Percentiles rank a stretch among this genome's conserved stretches.
phyloP scores from a whole-genome alignment of 2,888 invertebrate species.

The Tolmerus cingulatus region DNA sequence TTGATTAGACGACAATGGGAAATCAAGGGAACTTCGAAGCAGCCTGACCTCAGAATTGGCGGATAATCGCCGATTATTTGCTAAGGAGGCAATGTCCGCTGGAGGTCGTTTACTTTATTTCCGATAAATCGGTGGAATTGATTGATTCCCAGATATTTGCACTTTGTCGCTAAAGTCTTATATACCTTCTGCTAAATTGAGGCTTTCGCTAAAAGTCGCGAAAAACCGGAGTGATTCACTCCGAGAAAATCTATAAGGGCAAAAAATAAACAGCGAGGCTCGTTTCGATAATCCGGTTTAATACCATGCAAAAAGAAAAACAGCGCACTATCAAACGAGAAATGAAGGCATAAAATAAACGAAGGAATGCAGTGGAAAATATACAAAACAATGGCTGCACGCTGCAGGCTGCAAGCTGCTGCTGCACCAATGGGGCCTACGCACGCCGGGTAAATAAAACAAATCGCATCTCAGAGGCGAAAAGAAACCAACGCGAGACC shows the following conservation, averaged over 20 bases:
- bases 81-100: not conserved
- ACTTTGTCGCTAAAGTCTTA: not conserved
- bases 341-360: not conserved
- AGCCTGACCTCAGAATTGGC: not conserved
- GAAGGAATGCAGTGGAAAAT: not conserved
- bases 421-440: not conserved
- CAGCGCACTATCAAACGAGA: not conserved
- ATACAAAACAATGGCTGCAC: not conserved
- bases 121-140: not conserved
- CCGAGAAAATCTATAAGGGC: not conserved
- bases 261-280: not conserved
- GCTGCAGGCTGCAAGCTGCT: not conserved
- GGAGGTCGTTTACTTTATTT: constrained; percentile 16
- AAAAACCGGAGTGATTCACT: not conserved
- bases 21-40: not conserved
- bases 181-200: not conserved
- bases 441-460: not conserved
- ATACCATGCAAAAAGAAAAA: not conserved
- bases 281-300: not conserved
- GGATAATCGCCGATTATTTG: not conserved
- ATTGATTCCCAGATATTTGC: not conserved
- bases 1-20: not conserved
- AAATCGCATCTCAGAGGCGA: not conserved
- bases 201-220: not conserved
- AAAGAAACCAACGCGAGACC: not conserved